A percentile compares a stretch with the other conserved stretches of the same genome.
These are phyloP conservation scores for Acanthurus lineatus DNA, from an alignment of 2,797 vertebrate species.

Conservation along the genomic window DNA sequence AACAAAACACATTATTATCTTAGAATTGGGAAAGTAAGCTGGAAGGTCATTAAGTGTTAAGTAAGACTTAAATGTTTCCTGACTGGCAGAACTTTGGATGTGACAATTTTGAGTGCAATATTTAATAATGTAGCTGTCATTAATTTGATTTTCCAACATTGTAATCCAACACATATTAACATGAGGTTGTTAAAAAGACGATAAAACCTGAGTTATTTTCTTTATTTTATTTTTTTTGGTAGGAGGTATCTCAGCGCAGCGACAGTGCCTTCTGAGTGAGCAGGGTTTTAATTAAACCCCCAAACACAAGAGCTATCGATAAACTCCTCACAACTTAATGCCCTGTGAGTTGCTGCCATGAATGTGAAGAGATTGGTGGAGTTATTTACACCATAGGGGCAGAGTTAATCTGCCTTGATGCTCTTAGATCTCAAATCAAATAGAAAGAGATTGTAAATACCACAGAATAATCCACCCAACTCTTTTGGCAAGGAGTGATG, in stretches of 20 bases:
- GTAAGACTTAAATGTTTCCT: conserved; percentile 7
- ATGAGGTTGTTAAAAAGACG: conserved; percentile 55
- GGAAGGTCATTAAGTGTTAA: conserved; percentile 1
- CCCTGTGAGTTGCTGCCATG: conserved; percentile 70
- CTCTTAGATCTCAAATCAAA: conserved; percentile 79
- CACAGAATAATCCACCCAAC: conserved; percentile 68
- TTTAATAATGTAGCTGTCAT: conserved; percentile 47
- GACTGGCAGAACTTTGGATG: conserved; percentile 24
- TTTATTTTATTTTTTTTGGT: conserved; percentile 13
- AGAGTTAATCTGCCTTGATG: conserved; percentile 79
- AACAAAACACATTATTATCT: conserved; percentile 23
- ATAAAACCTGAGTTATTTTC: conserved; percentile 52
- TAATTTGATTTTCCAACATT: conserved; percentile 58
- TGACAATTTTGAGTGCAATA: conserved; percentile 38
- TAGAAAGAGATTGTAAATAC: conserved; percentile 75
- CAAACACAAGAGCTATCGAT: conserved; percentile 69
- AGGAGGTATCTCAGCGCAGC: conserved; percentile 48
- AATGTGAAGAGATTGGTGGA: conserved; percentile 62
- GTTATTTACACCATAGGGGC: conserved; percentile 76
- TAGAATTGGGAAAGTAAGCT: background rate
- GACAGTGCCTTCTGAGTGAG: conserved; percentile 55
- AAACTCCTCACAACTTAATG: conserved; percentile 78
- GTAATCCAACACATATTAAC: conserved; percentile 62
- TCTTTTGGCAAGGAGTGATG: conserved; percentile 39
- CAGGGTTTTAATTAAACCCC: conserved; percentile 78